Evolutionary conservation across 1,140 invertebrate genomes (phyloP).

Genomic region (Scaptomyza graminum): DNA sequence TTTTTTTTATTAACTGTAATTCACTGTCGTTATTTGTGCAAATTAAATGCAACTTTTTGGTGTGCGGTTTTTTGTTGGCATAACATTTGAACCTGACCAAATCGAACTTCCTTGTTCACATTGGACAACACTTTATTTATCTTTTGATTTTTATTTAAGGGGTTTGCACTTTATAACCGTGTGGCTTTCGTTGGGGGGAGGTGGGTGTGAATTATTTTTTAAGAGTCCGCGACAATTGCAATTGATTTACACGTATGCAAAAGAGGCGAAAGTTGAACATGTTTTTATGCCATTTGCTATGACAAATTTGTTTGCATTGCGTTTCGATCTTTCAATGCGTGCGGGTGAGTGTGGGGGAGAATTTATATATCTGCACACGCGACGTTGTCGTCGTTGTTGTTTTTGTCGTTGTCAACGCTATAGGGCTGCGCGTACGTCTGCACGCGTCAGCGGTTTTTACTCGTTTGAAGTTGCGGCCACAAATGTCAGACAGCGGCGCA

Average conservation of each 20-base stretch:
- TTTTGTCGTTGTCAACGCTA: constrained; percentile 32
- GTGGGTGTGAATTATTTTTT: constrained; percentile 10
- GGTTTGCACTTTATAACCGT: constrained; percentile 30
- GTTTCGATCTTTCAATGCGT: constrained; percentile 21
- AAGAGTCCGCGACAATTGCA: constrained; percentile 42
- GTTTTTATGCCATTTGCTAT: constrained; percentile 24
- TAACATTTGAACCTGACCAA: constrained; percentile 68
- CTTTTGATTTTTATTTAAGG: neutral
- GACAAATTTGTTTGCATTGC: constrained; percentile 49
- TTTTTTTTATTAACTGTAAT: constrained; percentile 49
- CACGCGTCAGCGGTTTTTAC: constrained; percentile 69
- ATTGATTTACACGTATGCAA: constrained; percentile 69
- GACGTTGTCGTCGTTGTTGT: constrained; percentile 22
- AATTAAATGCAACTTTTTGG: constrained; percentile 60
- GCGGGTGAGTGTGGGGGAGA: neutral
- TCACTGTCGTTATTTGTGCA: constrained; percentile 56
- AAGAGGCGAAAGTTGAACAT: constrained; percentile 67
- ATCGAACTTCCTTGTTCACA: constrained; percentile 61
- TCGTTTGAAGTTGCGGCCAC: constrained; percentile 65
- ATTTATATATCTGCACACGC: constrained; percentile 42
- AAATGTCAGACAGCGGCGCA: constrained; percentile 29
- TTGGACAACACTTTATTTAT: constrained; percentile 21
- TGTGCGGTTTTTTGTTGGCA: constrained; percentile 36
- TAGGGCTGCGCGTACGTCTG: constrained; percentile 63
- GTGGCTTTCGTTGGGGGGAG: neutral